A percentile compares a stretch with the other conserved stretches of the same genome.
Evolutionary conservation across 2,113 vertebrate species (phyloP).

Genomic region (Corythoichthys haematopterus): DNA sequence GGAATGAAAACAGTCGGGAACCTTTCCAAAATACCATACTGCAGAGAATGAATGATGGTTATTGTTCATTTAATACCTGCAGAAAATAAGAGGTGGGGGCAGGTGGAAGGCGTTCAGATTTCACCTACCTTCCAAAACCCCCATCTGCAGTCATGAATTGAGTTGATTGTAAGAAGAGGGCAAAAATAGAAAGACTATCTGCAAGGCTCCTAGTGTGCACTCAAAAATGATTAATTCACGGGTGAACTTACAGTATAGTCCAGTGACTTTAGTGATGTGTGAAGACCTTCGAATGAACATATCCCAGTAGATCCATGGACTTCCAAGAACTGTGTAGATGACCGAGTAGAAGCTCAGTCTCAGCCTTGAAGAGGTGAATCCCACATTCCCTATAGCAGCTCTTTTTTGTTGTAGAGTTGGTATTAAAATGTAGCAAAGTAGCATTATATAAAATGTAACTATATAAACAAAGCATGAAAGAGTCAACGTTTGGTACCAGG

Average conservation of each 20-base stretch:
- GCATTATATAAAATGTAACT: too few relatives aligned
- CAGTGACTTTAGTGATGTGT: background rate
- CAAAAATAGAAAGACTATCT: background rate
- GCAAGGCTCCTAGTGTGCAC: background rate
- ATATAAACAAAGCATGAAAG: too few relatives aligned
- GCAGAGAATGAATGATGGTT: slow-evolving; percentile 40
- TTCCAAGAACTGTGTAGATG: background rate
- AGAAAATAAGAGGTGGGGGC: slow-evolving; percentile 23
- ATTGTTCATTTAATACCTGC: slow-evolving; percentile 52
- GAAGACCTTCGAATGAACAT: background rate
- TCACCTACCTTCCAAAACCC: slow-evolving; percentile 33
- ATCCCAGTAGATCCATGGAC: background rate
- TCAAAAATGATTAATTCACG: background rate
- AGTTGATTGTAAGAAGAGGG: slow-evolving; percentile 22
- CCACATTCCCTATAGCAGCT: too few relatives aligned
- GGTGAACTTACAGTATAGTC: too few relatives aligned
- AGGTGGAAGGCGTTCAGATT: slow-evolving; percentile 28
- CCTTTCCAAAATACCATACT: slow-evolving; percentile 33
- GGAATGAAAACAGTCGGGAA: slow-evolving; percentile 5
- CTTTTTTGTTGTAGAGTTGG: too few relatives aligned
- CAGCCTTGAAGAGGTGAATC: background rate
- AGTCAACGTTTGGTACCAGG: too few relatives aligned
- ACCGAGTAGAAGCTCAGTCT: background rate
- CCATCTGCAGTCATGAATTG: slow-evolving; percentile 21
- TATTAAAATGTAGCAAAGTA: too few relatives aligned